These are phyloP conservation scores for Semnornis frantzii DNA, from an alignment of 2,113 vertebrate species.

Conservation along the genomic window DNA sequence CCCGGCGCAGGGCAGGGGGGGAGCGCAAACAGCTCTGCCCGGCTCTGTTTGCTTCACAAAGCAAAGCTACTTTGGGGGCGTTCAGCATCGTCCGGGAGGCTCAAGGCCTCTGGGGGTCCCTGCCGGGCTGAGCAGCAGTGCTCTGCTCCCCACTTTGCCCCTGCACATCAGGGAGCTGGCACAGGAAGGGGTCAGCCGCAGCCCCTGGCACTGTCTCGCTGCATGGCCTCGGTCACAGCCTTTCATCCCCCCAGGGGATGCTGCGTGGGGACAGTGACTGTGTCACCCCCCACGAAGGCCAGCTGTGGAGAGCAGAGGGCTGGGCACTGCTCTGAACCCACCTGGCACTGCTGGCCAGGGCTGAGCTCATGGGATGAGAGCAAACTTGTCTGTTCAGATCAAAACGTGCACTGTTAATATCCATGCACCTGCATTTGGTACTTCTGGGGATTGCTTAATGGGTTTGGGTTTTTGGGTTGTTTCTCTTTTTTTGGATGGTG, in stretches of 20 bases:
- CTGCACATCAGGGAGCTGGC: fast-evolving
- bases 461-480: neutral
- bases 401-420: neutral
- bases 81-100: neutral
- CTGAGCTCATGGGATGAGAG: neutral
- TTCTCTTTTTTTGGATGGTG: too few relatives aligned
- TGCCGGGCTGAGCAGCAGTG: fast-evolving
- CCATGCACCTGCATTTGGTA: neutral
- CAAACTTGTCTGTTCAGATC: neutral
- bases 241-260: neutral
- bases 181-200: neutral
- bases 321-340: neutral
- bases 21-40: neutral
- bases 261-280: neutral
- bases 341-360: fast-evolving
- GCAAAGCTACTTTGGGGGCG: neutral
- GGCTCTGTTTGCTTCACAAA: neutral
- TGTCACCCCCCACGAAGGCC: fast-evolving
- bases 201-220: fast-evolving
- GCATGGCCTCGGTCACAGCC: neutral
- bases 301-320: neutral
- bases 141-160: too few relatives aligned
- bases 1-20: neutral
- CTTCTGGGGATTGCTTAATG: neutral
- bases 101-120: neutral